A percentile compares a stretch with the other conserved stretches of the same genome.
Conservation (phyloP, 1,140 invertebrate species). For the Streblospio benedicti region DNA sequence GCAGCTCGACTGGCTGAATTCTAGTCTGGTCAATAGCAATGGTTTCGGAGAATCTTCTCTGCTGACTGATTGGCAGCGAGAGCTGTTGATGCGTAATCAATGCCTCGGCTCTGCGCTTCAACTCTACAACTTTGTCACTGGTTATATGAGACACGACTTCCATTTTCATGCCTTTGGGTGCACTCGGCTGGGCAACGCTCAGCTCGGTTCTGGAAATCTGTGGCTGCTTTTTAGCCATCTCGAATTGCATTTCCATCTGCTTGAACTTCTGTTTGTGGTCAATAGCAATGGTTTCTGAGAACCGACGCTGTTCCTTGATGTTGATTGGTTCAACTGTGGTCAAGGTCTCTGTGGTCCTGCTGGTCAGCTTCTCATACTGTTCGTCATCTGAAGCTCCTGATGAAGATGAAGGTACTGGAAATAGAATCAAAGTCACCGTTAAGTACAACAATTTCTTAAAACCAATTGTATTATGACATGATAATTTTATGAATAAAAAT, state of each 20-base stretch:
- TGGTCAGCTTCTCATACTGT: conserved; percentile 13
- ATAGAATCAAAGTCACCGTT: not conserved
- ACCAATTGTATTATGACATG: too few relatives aligned
- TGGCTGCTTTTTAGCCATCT: not conserved
- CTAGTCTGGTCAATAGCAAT: conserved; percentile 14
- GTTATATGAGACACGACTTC: conserved; percentile 13
- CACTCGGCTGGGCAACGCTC: not conserved
- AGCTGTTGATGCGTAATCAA: conserved; percentile 12
- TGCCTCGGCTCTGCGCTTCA: conserved; percentile 15
- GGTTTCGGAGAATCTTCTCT: conserved; percentile 18
- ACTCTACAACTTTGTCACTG: not conserved
- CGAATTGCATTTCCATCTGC: conserved; percentile 17
- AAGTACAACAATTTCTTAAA: not conserved
- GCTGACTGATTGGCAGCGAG: conserved; percentile 10
- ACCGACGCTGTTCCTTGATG: conserved; percentile 13
- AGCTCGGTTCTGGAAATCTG: conserved; percentile 3
- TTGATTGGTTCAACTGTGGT: conserved; percentile 7
- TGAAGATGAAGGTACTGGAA: conserved; percentile 16
- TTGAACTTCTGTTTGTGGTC: conserved; percentile 12
- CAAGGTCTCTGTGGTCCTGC: conserved; percentile 11
- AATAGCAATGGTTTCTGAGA: conserved; percentile 18
- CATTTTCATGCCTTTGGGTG: conserved; percentile 15
- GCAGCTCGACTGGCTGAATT: conserved; percentile 8
- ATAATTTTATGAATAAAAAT: too few relatives aligned
- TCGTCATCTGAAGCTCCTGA: conserved; percentile 11